Evolutionary conservation across 2,888 invertebrate genomes (phyloP).

Genomic region (Agrotis exclamationis): DNA sequence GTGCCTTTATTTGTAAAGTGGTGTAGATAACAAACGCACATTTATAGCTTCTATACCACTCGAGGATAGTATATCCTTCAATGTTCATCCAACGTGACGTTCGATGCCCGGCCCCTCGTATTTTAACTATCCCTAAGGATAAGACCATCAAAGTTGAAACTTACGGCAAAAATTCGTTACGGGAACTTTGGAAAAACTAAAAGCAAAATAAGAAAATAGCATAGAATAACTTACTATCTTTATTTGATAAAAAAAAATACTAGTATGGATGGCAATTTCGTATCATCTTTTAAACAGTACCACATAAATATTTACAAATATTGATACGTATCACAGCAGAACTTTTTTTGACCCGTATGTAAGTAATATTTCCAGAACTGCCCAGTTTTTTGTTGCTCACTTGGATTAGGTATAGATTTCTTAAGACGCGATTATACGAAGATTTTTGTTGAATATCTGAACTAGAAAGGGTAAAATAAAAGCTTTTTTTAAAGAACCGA

Average conservation of each 20-base stretch:
- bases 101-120: constrained; percentile 61
- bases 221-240: too few species aligned
- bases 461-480: too few species aligned
- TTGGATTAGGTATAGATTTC: too few species aligned
- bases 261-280: background rate
- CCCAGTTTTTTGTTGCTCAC: too few species aligned
- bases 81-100: constrained; percentile 63
- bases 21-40: constrained; percentile 50
- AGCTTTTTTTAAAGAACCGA: too few species aligned
- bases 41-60: constrained; percentile 62
- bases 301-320: constrained; percentile 42
- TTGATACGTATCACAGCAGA: background rate
- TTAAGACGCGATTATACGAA: too few species aligned
- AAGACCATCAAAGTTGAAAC: constrained; percentile 67
- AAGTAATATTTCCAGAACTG: too few species aligned
- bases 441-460: too few species aligned
- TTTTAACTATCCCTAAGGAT: constrained; percentile 67
- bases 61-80: constrained; percentile 67
- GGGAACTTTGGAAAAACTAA: constrained; percentile 51
- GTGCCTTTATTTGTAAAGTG: constrained; percentile 51
- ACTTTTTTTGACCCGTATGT: too few species aligned
- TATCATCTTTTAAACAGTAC: constrained; percentile 29
- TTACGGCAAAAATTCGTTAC: constrained; percentile 62
- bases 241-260: constrained; percentile 6
- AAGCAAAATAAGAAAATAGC: constrained; percentile 29